Base-by-base conservation (phyloP, 1,140 invertebrate genomes). In the Probaryconus sp. region DNA sequence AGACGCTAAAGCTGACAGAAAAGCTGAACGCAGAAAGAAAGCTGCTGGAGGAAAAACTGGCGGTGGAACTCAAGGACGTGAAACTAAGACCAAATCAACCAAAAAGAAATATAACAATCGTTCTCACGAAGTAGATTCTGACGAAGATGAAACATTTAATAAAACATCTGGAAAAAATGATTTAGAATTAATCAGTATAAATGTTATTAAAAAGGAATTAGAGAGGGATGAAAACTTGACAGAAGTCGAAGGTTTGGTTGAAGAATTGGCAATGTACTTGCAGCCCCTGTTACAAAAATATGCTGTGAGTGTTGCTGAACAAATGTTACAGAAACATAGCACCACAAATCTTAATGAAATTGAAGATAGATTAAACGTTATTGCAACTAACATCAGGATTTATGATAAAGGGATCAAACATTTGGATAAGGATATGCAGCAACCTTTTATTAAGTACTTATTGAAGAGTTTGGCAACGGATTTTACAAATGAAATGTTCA, bases 1-100 rank as follows among this genome's bases (percentile, higher is more conserved):
- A 14, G 90, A 92, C 17, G 82, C 82, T 14, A 94, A 94, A 88
- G 86, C 90, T 5, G 94, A 95, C 75, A 93, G 92, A 68, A 93
- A 94, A 77, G 96, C 98, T 42, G 96, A 98, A 78, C 88, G 96
- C 24, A 90, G 95, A 64, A 96, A 96, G 79, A 97, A 97, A 85
- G 95, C 96, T 1, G 87, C 92, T 18, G 90, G 91, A 60, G 95
- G 96, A 2, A 97, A 97, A 90, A 91, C 90, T 35, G 96, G 96
- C 18, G 96, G 97, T 24, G 96, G 96, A 7, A 92, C 92, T 20
- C 96, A 98, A 87, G 97, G 97, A 0, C 89, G 97, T 50, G 97
- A 99, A 89, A 97, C 96, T 0, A 98, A 98, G 88, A 98, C 95
- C 0, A 98, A 97, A 85, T 94, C 96, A 3, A 94, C 94, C 0